Evolutionary conservation across 2,113 vertebrate species (phyloP), one percentile per base, ranked within the genome.

Genomic region (Urocolius indicus): DNA sequence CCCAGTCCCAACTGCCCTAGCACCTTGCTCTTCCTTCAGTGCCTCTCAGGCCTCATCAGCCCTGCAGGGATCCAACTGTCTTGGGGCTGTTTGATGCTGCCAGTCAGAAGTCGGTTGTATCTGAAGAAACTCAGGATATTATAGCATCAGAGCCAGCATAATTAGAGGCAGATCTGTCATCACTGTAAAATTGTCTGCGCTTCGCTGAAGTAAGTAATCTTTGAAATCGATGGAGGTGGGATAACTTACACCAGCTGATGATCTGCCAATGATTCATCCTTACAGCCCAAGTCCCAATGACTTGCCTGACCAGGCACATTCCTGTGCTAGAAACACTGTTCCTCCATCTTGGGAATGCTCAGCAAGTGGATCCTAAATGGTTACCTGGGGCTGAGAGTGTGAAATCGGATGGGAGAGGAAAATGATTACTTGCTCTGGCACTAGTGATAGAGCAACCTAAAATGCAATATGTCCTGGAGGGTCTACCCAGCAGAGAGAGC

Each of bases 381-480:
- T 36, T 48, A 36, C 30, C 32, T 24, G n/a, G 43, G 26, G 57
- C 15, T 45, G 27, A n/a, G 52, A 51, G 32, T 4, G 14, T 59
- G 32, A 17, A 30, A 18, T 9, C 1, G 4, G 22, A 2, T 16
- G 8, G 13, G 12, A 21, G 13, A 16, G 43, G 27, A 5, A 46
- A 63, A 36, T 36, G 4, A 2, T 24, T 5, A 3, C 26, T 29
- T 41, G 32, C 65, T 12, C 8, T 5, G 2, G 65, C n/a, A 5
- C 3, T 26, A 5, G 15, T 1, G 41, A 10, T 6, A 34, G 72
- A 17, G 41, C 24, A 2, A 27, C 41, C 5, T 0, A 17, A 6
- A 27, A 10, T 0, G n/a, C 26, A 13, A 2, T 21, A 5, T 9
- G 36, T 14, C 21, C 16, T 0, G 26, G 21, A 11, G 18, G 30